Percentiles rank a stretch among this genome's conserved stretches.
These are phyloP conservation scores for Rhysida immarginata DNA, from an alignment of 1,140 invertebrate genomes.

Conservation along the genomic window DNA sequence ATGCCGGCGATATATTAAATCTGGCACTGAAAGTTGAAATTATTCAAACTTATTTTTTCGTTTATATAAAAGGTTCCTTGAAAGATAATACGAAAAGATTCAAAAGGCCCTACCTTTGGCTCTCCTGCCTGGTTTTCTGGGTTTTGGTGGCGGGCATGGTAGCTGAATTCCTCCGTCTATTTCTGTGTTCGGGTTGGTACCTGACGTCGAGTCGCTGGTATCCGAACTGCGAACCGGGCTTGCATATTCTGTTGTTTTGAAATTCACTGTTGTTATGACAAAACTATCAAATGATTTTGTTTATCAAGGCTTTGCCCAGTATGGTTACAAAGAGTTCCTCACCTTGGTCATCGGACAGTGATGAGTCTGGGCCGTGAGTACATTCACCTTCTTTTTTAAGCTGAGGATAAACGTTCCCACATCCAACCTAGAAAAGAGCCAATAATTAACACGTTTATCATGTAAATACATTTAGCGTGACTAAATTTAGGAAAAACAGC, in stretches of 20 bases:
- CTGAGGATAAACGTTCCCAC: conserved; percentile 2
- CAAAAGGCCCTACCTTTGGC: conserved; percentile 13
- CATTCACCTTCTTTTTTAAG: conserved; percentile 4
- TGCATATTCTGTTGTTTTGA: conserved; percentile 4
- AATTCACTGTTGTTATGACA: not conserved
- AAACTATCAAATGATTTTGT: too few relatives aligned
- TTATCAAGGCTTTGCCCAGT: not conserved
- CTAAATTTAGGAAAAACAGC: too few relatives aligned
- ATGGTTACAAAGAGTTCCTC: not conserved
- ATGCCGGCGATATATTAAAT: conserved; percentile 10
- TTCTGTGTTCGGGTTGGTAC: conserved; percentile 1
- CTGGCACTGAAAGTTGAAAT: conserved; percentile 7
- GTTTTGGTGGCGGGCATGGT: not conserved
- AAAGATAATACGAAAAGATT: too few relatives aligned
- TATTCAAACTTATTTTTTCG: too few relatives aligned
- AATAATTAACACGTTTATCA: too few relatives aligned
- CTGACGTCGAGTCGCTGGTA: conserved; percentile 10
- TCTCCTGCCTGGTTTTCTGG: conserved; percentile 5
- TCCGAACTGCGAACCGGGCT: conserved; percentile 11
- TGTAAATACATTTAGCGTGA: too few relatives aligned
- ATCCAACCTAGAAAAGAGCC: not conserved
- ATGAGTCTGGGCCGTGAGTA: not conserved
- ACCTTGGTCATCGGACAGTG: conserved; percentile 9
- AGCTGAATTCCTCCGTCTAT: not conserved
- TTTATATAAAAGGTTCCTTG: too few relatives aligned